Base-by-base conservation (phyloP, 2,797 vertebrate genomes). In the Thaleichthys pacificus region DNA sequence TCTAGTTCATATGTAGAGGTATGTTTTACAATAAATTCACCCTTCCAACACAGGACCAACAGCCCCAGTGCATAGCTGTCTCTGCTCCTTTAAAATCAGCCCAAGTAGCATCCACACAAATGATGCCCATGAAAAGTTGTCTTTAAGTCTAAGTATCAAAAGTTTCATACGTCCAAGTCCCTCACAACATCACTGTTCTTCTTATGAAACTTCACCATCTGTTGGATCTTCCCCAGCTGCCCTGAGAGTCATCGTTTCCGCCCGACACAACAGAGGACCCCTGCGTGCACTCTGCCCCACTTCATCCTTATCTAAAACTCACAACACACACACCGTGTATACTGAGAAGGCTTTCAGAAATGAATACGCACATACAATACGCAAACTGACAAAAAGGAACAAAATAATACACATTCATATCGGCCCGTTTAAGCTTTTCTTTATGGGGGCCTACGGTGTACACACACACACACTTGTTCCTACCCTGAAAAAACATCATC, bases 401-500 rank as follows among this genome's bases (percentile, higher is more conserved):
- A 71, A 68, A 38, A 54, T 49, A 63, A 67, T 47, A 70, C 17
- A 51, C 21, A 47, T 49, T 71, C 11, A 47, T 47, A 47, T 0
- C 9, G 42, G 2, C 42, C 42, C 9, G 11, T 47, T 47, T 47
- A 14, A 47, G 42, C 9, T 47, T 47, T 42, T 47, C 42, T 47
- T 47, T 47, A 14, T 47, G 11, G 9, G 11, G 42, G 42, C 11
- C 42, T 47, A 14, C 12, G 9, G 42, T 26, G 61, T 64, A 61
- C 66, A 64, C 69, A 49, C 70, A 56, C 72, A 61, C 73, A 71
- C 38, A 68, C 68, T 75, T 70, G 68, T 76, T 87, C 83, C 86
- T 89, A 47, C 42, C 42, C 42, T 71, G 80, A 86, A 56, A 84
- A 88, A 71, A 1, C 71, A 85, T 88, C 86, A 87, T 92, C 91